Conservation (phyloP, 2,797 vertebrate genomes). For the Trichosurus vulpecula region DNA sequence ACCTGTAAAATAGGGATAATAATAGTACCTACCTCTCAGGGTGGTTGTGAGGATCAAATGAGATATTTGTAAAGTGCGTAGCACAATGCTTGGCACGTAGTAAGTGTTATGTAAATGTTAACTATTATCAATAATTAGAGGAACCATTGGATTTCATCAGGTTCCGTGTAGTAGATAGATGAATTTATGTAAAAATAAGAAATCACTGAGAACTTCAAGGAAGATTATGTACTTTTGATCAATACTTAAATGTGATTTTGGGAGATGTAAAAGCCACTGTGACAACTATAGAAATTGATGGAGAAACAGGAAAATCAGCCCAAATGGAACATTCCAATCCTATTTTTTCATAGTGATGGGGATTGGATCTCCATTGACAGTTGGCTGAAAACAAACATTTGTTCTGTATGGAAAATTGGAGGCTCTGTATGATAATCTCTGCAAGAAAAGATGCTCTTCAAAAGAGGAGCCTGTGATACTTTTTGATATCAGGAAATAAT, state of each 20-base stretch:
- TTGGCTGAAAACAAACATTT: conserved; percentile 87
- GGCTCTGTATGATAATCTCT: conserved; percentile 57
- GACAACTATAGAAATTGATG: conserved; percentile 98
- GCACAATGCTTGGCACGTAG: neutral
- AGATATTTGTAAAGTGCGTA: neutral
- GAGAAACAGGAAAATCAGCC: conserved; percentile 99
- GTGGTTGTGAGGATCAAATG: neutral
- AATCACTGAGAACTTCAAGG: neutral
- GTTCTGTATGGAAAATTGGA: conserved; percentile 60
- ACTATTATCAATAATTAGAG: neutral
- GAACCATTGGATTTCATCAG: neutral
- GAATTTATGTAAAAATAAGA: neutral
- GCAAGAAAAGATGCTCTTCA: conserved; percentile 40
- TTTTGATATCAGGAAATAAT: conserved; percentile 36
- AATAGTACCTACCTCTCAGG: neutral
- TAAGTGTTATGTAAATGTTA: neutral
- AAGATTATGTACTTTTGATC: conserved; percentile 89
- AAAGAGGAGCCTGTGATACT: conserved; percentile 21
- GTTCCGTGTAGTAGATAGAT: neutral
- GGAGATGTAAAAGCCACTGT: conserved; percentile 98
- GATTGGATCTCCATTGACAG: conserved; percentile 94
- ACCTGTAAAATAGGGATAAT: neutral
- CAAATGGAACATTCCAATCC: conserved; percentile 98
- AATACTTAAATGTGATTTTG: conserved; percentile 99
- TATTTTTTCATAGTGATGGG: conserved; percentile 98